These are phyloP conservation scores for Tachina lurida DNA, from an alignment of 2,888 invertebrate genomes.

Conservation along the genomic window DNA sequence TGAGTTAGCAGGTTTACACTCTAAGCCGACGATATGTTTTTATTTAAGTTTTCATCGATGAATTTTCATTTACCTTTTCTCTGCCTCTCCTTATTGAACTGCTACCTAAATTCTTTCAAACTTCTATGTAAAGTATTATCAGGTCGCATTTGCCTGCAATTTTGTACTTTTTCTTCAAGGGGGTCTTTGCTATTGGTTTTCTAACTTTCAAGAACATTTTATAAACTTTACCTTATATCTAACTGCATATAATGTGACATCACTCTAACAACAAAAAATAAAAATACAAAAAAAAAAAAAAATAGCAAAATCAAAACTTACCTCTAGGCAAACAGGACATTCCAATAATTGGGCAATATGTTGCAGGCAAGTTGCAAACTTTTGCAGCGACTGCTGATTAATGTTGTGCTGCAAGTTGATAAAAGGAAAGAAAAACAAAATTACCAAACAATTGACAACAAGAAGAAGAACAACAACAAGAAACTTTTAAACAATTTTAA, in stretches of 20 bases:
- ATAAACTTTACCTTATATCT: slow-evolving; percentile 23
- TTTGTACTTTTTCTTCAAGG: background rate
- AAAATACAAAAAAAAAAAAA: background rate
- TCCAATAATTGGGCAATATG: slow-evolving; percentile 83
- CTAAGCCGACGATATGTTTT: too few species aligned
- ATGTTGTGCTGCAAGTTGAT: slow-evolving; percentile 77
- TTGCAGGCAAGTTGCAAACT: slow-evolving; percentile 83
- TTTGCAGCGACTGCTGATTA: slow-evolving; percentile 83
- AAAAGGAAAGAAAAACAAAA: slow-evolving; percentile 32
- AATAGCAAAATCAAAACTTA: slow-evolving; percentile 74
- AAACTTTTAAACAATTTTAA: slow-evolving; percentile 67
- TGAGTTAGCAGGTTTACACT: too few species aligned
- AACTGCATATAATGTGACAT: slow-evolving; percentile 22
- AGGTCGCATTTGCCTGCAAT: background rate
- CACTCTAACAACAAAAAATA: background rate
- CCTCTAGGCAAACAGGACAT: slow-evolving; percentile 84
- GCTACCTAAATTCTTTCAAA: too few species aligned
- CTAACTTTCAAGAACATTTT: slow-evolving; percentile 22
- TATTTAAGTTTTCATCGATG: too few species aligned
- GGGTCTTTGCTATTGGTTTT: slow-evolving; percentile 2
- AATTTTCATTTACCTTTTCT: too few species aligned
- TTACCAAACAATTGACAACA: slow-evolving; percentile 45
- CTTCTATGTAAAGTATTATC: background rate
- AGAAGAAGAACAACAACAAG: slow-evolving; percentile 52
- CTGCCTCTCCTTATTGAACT: too few species aligned